phyloP scores from a whole-genome alignment of 2,113 vertebrate genomes.

The Argyrosomus japonicus region DNA sequence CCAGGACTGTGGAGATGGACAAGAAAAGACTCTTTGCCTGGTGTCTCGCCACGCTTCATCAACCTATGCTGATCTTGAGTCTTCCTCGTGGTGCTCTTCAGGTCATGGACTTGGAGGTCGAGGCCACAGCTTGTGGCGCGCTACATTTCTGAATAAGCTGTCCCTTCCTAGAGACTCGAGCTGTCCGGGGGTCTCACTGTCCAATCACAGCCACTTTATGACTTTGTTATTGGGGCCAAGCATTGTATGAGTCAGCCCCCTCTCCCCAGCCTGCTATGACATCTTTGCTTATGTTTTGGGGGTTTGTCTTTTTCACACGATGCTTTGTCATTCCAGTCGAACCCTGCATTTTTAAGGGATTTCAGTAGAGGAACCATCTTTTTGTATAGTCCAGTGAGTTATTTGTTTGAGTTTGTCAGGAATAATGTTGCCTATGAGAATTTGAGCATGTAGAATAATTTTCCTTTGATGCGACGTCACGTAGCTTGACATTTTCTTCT shows the following conservation, averaged over 20 bases:
- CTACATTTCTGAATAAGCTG: constrained; percentile 57
- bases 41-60: constrained; percentile 25
- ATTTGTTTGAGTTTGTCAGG: constrained; percentile 13
- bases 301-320: constrained; percentile 9
- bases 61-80: constrained; percentile 17
- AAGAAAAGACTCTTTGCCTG: neutral
- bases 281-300: neutral
- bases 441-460: constrained; percentile 28
- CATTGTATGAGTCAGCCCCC: neutral
- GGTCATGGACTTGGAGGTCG: neutral
- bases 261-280: constrained; percentile 7
- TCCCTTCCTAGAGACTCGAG: constrained; percentile 36
- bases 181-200: constrained; percentile 12
- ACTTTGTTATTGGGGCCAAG: constrained; percentile 42
- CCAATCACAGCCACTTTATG: constrained; percentile 40
- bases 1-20: constrained; percentile 14
- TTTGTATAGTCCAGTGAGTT: neutral
- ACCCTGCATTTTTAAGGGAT: constrained; percentile 25
- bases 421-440: constrained; percentile 35
- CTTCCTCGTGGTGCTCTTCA: constrained; percentile 33
- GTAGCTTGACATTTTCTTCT: constrained; percentile 24
- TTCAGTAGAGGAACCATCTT: constrained; percentile 7
- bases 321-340: constrained; percentile 70
- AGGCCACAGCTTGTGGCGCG: neutral
- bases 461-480: constrained; percentile 9